phyloP scores from a whole-genome alignment of 2,797 vertebrate genomes.

The Clarias fuscus region DNA sequence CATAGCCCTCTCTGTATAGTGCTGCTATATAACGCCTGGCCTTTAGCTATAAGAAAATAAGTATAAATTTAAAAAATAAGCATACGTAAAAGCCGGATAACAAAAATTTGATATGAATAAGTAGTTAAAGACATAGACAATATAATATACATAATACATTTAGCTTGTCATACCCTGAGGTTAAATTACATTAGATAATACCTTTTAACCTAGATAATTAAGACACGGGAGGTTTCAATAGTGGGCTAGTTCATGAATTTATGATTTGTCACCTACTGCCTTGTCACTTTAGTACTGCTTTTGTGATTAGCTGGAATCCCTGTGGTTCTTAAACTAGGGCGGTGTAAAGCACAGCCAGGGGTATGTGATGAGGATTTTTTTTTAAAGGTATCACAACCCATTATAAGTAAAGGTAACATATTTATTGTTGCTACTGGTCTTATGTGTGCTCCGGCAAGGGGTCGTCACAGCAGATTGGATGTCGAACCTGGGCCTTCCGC shows the following conservation, averaged over 20 bases:
- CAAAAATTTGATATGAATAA: not conserved
- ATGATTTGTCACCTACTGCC: not conserved
- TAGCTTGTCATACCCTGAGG: not conserved
- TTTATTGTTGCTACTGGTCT: not conserved
- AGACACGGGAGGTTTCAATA: not conserved
- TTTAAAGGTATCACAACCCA: not conserved
- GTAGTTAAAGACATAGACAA: not conserved
- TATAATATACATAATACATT: not conserved
- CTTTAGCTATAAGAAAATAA: not conserved
- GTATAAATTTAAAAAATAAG: no score
- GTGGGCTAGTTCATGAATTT: not conserved
- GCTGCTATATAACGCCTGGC: not conserved
- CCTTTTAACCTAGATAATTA: conserved; percentile 1
- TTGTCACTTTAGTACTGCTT: not conserved
- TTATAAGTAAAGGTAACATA: not conserved
- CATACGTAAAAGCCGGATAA: not conserved
- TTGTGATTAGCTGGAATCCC: not conserved
- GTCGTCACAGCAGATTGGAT: no score
- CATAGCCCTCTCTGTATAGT: not conserved
- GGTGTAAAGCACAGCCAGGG: no score
- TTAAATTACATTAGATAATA: not conserved
- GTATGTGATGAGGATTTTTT: not conserved
- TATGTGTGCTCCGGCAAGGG: not conserved
- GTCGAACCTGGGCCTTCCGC: no score
- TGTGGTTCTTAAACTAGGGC: not conserved